Evolutionary conservation across 2,888 invertebrate species (phyloP).

Genomic region (Sussaba pulchella): DNA sequence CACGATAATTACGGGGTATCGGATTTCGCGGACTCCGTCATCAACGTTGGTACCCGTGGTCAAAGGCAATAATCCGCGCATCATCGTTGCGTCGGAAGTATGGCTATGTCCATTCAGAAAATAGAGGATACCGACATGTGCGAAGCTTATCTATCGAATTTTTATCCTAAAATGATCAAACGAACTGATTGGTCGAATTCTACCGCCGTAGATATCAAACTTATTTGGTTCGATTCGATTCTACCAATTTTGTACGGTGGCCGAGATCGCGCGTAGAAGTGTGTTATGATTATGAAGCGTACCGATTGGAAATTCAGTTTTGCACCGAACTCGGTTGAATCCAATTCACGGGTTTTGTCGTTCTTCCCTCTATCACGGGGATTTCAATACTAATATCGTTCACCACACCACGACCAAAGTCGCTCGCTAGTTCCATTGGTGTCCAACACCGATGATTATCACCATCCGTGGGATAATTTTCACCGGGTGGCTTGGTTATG

Average conservation of each 20-base stretch:
- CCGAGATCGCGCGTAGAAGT: background rate
- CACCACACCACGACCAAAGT: background rate
- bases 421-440: constrained; percentile 4
- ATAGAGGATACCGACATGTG: too few relatives aligned
- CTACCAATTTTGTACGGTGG: background rate
- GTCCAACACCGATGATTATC: constrained; percentile 27
- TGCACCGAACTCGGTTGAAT: constrained; percentile 39
- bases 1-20: constrained; percentile 2
- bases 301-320: constrained; percentile 31
- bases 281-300: background rate
- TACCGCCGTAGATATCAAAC: too few relatives aligned
- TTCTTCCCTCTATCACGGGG: background rate
- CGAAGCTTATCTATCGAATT: too few relatives aligned
- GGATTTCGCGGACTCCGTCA: background rate
- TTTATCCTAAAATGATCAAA: too few relatives aligned
- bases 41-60: background rate
- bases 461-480: constrained; percentile 26
- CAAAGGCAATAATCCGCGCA: background rate
- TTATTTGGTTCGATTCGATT: background rate
- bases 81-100: too few relatives aligned
- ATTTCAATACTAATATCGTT: background rate
- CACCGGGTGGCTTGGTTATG: background rate
- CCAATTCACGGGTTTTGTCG: constrained; percentile 31
- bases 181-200: too few relatives aligned
- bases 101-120: too few relatives aligned